phyloP scores from a whole-genome alignment of 1,140 invertebrate species.

The Drosophila mauritiana region DNA sequence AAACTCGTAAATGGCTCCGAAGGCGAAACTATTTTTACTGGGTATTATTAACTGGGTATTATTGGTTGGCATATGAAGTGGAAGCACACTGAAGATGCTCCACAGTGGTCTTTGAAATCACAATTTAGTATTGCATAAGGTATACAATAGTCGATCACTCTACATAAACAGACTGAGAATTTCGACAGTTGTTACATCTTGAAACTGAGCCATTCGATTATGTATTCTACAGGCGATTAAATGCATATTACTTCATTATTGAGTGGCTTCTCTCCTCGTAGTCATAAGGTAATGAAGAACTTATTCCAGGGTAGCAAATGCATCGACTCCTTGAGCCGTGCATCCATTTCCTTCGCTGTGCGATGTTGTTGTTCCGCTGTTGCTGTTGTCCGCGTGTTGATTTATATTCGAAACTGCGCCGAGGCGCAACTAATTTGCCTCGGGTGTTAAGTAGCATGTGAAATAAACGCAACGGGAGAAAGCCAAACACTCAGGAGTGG shows the following conservation, averaged over 20 bases:
- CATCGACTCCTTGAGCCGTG: background rate
- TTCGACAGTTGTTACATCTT: no score
- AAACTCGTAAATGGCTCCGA: conserved; percentile 31
- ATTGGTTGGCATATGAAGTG: background rate
- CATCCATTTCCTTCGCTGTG: background rate
- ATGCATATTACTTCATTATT: no score
- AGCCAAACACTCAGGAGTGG: conserved; percentile 16
- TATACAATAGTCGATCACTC: no score
- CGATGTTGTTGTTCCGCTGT: conserved; percentile 17
- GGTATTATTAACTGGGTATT: background rate
- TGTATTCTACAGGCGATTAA: no score
- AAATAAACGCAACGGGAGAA: conserved; percentile 44
- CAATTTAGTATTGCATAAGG: no score
- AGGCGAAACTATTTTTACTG: conserved; percentile 23
- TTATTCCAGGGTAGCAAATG: conserved; percentile 4
- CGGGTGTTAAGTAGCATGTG: conserved; percentile 77
- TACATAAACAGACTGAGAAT: no score
- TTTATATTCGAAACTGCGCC: conserved; percentile 70
- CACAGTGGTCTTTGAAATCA: no score
- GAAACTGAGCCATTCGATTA: no score
- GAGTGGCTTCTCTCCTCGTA: background rate
- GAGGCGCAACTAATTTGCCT: conserved; percentile 79
- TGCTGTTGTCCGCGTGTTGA: conserved; percentile 56
- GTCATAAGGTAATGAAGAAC: no score
- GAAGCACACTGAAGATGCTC: no score